Conservation (phyloP, 2,888 invertebrate genomes). For the Pycnomerus fuliginosus region DNA sequence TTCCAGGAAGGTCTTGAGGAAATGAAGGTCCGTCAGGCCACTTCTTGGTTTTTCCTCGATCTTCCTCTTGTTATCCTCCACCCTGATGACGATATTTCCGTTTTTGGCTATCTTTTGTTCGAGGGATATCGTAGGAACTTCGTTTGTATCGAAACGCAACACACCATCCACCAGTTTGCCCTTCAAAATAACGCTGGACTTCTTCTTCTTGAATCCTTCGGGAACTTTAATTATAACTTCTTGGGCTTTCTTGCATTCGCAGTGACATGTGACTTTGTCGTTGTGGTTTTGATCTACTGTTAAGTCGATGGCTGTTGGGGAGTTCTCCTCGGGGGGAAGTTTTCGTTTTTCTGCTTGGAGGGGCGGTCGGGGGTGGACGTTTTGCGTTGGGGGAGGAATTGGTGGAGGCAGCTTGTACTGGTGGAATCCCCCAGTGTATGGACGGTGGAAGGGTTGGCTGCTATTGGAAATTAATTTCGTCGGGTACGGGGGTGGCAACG, state of each 20-base stretch:
- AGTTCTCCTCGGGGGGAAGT: no score
- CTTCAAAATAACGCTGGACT: not conserved
- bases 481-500: no score
- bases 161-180: slow-evolving; percentile 5
- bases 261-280: not conserved
- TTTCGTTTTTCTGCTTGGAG: no score
- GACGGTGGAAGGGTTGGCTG: no score
- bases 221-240: not conserved
- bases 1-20: no score
- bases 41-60: no score
- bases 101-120: not conserved
- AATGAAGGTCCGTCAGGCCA: no score
- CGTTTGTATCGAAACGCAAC: not conserved
- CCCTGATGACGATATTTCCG: not conserved
- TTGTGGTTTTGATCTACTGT: slow-evolving; percentile 4
- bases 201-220: not conserved
- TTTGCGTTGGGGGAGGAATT: not conserved
- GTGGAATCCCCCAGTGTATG: no score
- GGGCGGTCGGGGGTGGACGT: not conserved
- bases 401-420: no score
- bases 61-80: not conserved
- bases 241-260: not conserved
- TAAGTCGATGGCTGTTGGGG: slow-evolving; percentile 11
- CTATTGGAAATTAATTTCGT: no score
- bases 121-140: not conserved